Evolutionary conservation across 2,113 vertebrate genomes (phyloP).

Genomic region (Callionymus lyra): DNA sequence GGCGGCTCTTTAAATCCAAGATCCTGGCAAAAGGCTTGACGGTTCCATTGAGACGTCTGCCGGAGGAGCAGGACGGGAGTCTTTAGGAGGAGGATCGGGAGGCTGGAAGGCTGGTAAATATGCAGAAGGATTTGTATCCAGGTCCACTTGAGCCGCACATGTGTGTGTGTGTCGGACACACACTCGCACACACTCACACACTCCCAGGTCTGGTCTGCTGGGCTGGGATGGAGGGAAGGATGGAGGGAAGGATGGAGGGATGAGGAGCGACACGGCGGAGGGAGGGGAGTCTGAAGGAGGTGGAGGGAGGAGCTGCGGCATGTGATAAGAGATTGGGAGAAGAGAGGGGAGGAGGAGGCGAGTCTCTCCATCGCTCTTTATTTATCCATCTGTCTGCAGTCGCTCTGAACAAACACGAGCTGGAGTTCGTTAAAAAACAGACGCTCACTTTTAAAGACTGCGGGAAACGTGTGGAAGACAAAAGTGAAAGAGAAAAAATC

Average conservation of each 20-base stretch:
- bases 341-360: conserved; percentile 12
- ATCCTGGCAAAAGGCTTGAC: conserved; percentile 37
- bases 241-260: conserved; percentile 33
- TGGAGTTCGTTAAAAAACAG: conserved; percentile 36
- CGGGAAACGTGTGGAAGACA: conserved; percentile 3
- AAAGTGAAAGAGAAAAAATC: neutral
- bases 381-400: conserved; percentile 21
- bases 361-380: conserved; percentile 20
- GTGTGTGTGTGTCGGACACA: conserved; percentile 27
- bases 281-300: conserved; percentile 34
- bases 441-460: conserved; percentile 19
- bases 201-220: conserved; percentile 20
- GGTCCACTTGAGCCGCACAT: conserved; percentile 46
- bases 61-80: conserved; percentile 33
- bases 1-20: conserved; percentile 65
- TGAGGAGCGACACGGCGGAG: conserved; percentile 22
- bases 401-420: conserved; percentile 20
- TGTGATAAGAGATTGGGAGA: conserved; percentile 40
- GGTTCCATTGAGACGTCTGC: conserved; percentile 53
- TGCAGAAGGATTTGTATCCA: conserved; percentile 44
- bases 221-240: conserved; percentile 32
- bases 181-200: conserved; percentile 9
- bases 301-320: conserved; percentile 61
- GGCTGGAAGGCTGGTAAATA: conserved; percentile 30
- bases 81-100: conserved; percentile 27